A percentile compares a stretch with the other conserved stretches of the same genome.
Conservation (phyloP, 1,140 invertebrate genomes). For the Drosophila nebulosa region DNA sequence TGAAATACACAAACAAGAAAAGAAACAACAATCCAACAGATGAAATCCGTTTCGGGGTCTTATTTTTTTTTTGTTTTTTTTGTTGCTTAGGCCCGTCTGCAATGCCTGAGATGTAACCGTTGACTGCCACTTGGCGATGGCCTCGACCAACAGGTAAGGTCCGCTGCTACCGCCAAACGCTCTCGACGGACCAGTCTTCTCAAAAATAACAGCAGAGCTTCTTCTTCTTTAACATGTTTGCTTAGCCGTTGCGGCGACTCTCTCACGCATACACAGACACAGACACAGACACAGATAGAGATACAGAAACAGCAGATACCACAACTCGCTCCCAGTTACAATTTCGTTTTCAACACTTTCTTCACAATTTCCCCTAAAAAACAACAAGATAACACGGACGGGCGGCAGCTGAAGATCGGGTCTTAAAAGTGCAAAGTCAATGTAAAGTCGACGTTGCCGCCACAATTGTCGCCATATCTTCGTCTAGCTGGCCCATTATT, state of each 20-base stretch:
- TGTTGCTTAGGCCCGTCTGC: conserved; percentile 43
- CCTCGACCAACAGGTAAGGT: conserved; percentile 64
- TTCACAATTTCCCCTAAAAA: conserved; percentile 76
- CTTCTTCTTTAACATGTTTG: conserved; percentile 51
- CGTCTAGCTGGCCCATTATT: conserved; percentile 36
- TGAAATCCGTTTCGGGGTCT: neutral
- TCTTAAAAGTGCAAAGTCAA: conserved; percentile 54
- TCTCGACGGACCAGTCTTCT: conserved; percentile 42
- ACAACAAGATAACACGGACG: conserved; percentile 9
- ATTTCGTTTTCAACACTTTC: conserved; percentile 79
- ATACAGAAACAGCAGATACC: conserved; percentile 14
- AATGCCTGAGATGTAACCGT: conserved; percentile 66
- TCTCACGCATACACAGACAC: conserved; percentile 24
- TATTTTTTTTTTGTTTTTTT: neutral
- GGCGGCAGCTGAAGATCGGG: conserved; percentile 24
- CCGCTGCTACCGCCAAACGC: conserved; percentile 13
- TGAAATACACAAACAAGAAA: conserved; percentile 31
- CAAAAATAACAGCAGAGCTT: conserved; percentile 35
- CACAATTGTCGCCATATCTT: conserved; percentile 28
- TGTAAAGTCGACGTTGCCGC: conserved; percentile 9
- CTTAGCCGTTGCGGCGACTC: conserved; percentile 31
- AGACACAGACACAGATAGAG: neutral
- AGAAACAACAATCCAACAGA: conserved; percentile 14
- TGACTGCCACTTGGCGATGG: conserved; percentile 57
- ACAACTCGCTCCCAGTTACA: conserved; percentile 64